A percentile compares a stretch with the other conserved stretches of the same genome.
These are phyloP conservation scores for Toxotes jaculatrix DNA, from an alignment of 2,113 vertebrate species.

Conservation along the genomic window DNA sequence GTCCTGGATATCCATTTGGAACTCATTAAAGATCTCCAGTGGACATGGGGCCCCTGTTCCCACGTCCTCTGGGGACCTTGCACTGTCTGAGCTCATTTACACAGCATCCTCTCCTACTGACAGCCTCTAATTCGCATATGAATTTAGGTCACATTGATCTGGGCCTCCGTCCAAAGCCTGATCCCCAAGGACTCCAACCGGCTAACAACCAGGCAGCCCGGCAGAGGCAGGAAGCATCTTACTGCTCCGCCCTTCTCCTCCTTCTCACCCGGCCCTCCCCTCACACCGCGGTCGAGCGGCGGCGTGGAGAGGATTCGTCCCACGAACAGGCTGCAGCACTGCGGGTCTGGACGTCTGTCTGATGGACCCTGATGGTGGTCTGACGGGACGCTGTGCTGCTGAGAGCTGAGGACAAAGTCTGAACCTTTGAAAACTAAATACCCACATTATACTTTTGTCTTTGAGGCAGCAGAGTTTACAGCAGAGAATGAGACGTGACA, in stretches of 20 bases:
- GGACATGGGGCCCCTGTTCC: slow-evolving; percentile 69
- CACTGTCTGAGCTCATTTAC: slow-evolving; percentile 83
- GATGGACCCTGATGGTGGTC: background rate
- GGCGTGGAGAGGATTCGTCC: slow-evolving; percentile 28
- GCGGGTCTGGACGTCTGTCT: slow-evolving; percentile 30
- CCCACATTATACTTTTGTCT: background rate
- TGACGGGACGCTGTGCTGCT: background rate
- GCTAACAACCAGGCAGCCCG: slow-evolving; percentile 49
- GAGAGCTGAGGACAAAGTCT: background rate
- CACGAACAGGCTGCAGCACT: slow-evolving; percentile 53
- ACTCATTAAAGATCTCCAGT: slow-evolving; percentile 80
- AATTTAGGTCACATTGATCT: slow-evolving; percentile 87
- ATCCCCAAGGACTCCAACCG: slow-evolving; percentile 64
- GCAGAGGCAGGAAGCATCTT: slow-evolving; percentile 55
- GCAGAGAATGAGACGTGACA: background rate
- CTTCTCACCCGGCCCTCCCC: background rate
- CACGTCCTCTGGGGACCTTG: slow-evolving; percentile 58
- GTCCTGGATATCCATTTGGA: slow-evolving; percentile 81
- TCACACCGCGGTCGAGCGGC: slow-evolving; percentile 18
- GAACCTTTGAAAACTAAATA: background rate
- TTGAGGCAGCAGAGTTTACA: background rate
- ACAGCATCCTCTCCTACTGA: slow-evolving; percentile 80
- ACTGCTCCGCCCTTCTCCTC: slow-evolving; percentile 7
- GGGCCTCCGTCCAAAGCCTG: slow-evolving; percentile 80
- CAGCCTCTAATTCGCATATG: slow-evolving; percentile 83